Base-by-base conservation (phyloP, 30 jellyfish, hydroid and myxozoan species). In the Mastigias papua region DNA sequence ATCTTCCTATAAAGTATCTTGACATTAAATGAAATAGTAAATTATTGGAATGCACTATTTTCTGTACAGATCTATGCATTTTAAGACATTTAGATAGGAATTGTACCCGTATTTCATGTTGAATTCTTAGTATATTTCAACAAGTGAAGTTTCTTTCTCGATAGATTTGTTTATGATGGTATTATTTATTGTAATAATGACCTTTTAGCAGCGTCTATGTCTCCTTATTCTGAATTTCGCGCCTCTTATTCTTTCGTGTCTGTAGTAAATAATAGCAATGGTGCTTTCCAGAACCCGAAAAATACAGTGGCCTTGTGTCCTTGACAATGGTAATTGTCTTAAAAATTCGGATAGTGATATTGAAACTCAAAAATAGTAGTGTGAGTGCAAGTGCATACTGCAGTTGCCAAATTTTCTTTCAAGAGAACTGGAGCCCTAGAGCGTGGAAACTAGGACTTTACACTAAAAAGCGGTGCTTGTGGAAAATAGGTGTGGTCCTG, bases 1-100 rank as follows among this genome's bases (percentile, higher is more conserved):
- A 17, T 51, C 23, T 63, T 63, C 42, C 37, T 23, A 9, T 63
- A 63, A 1, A n/a, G 37, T n/a, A n/a, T 23, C 74, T 63, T 26
- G 74, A 63, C 21, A 23, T 21, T 23, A 21, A 63, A 23, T 63
- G 23, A 7, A 63, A 20, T 63, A 63, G 22, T 63, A 63, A 63
- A 63, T 63, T 63, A 63, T 63, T 63, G 37, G 74, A 63, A 63
- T 63, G 74, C 74, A 63, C 74, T 63, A 63, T 63, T 63, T 63
- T 63, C 37, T 63, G 74, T 63, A 63, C 22, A 19, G 27, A 63
- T 27, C n/a, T n/a, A 27, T 19, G 74, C 74, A 21, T 63, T 63
- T 27, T n/a, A 26, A 63, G 74, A 63, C 42, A 63, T 25, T 27
- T 63, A 27, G 27, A 23, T 63, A 27, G 20, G 27, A 63, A 6